Evolutionary conservation across 2,888 invertebrate genomes (phyloP).

Genomic region (Melieria crassipennis): DNA sequence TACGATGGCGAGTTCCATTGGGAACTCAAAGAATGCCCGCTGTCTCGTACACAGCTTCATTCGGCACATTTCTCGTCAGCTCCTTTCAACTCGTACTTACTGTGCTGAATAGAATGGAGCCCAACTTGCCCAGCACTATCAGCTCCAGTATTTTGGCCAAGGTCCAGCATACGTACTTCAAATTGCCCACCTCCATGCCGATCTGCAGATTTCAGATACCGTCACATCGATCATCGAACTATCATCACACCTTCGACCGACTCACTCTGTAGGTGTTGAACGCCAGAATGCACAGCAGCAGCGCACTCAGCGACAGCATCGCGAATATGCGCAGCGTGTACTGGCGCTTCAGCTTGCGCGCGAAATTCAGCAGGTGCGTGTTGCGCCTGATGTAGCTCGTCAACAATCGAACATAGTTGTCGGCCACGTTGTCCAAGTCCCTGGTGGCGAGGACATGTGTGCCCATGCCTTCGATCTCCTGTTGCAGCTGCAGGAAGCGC

Average conservation of each 20-base stretch:
- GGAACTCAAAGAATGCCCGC: too few relatives aligned
- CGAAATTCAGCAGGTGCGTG: conserved; percentile 47
- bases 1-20: background rate
- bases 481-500: conserved; percentile 49
- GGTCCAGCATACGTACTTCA: conserved; percentile 37
- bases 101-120: conserved; percentile 33
- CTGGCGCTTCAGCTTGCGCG: conserved; percentile 43
- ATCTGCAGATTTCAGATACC: conserved; percentile 1
- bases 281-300: conserved; percentile 27
- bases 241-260: background rate
- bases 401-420: conserved; percentile 40
- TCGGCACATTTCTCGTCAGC: background rate
- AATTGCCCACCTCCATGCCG: conserved; percentile 28
- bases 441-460: background rate
- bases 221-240: background rate
- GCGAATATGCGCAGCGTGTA: conserved; percentile 51
- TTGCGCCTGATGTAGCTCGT: conserved; percentile 42
- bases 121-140: conserved; percentile 38
- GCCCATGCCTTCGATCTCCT: conserved; percentile 26
- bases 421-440: conserved; percentile 21
- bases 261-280: conserved; percentile 19
- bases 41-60: background rate
- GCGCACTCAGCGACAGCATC: conserved; percentile 19
- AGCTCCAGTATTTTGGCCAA: conserved; percentile 38
- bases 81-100: conserved; percentile 21